Base-by-base conservation (phyloP, 2,888 invertebrate genomes). In the Eucriotettix oculatus region DNA sequence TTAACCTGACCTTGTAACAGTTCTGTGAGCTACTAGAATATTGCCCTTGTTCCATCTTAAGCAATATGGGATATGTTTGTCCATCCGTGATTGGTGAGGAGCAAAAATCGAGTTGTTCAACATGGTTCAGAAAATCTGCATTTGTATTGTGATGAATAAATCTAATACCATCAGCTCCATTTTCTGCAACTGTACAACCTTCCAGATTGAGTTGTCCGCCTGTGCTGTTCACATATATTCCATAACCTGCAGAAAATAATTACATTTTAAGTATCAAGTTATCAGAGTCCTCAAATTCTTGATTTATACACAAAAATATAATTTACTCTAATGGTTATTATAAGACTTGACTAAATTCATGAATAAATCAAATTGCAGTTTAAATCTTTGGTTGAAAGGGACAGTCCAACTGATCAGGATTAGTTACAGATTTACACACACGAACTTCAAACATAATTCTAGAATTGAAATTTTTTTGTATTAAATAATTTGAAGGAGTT, bases 91-190 rank as follows among this genome's bases (percentile, higher is more conserved):
- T 86, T 0, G 92, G 89, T 58, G 90, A 77, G 1, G 88, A 87
- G 72, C 94, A 94, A 66, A 94, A 83, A 71, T 93, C 92, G 66
- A 84, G 48, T 48, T 12, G 14, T n/a, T 12, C n/a, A n/a, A n/a
- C 48, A n/a, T 12, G 48, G 14, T 14, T 12, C 48, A 48, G 48
- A 48, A 48, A 12, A 2, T n/a, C n/a, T 79, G 69, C 42, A 48
- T 66, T 64, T 14, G 86, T 81, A 73, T 92, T 90, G 67, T 89
- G 86, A 59, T 87, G 86, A 16, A 90, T 82, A 71, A 89, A 94
- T 72, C 89, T 86, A 58, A 97, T 76, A 41, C 96, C 96, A 72
- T 96, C 95, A 1, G 86, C 94, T 9, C 87, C 90, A 72, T 96
- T 97, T 66, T 88, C 86, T 64, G 82, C 81, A 14, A 96, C 79